phyloP scores from a whole-genome alignment of 2,113 vertebrate genomes.

The Tursiops truncatus region DNA sequence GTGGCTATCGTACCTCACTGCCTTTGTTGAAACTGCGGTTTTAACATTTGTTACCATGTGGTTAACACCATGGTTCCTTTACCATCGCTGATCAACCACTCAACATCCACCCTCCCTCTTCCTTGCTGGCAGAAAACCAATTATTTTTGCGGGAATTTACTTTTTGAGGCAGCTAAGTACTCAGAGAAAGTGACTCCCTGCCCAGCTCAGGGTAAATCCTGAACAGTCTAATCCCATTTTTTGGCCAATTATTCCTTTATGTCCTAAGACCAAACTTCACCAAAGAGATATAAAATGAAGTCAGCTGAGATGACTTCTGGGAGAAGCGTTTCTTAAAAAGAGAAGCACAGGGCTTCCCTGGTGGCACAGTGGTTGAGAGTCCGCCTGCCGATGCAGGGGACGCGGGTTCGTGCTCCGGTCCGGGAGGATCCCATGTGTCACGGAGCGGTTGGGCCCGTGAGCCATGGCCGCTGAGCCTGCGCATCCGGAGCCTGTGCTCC shows the following conservation, averaged over 20 bases:
- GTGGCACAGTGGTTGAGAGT: too few relatives aligned
- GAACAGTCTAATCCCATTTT: not conserved
- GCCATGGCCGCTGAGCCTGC: too few relatives aligned
- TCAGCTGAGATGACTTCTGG: not conserved
- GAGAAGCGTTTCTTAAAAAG: not conserved
- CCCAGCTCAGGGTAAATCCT: not conserved
- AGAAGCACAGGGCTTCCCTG: not conserved
- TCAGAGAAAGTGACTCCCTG: not conserved
- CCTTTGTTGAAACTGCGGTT: not conserved
- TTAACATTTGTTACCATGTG: not conserved
- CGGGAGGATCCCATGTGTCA: too few relatives aligned
- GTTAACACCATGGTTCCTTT: not conserved
- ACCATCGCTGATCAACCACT: not conserved
- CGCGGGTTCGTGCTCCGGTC: too few relatives aligned
- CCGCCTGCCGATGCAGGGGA: too few relatives aligned
- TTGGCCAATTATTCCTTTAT: not conserved
- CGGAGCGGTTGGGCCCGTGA: too few relatives aligned
- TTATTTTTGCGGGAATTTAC: not conserved
- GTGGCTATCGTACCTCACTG: not conserved
- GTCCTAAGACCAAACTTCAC: not conserved
- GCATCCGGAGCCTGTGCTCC: too few relatives aligned
- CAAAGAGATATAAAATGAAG: not conserved
- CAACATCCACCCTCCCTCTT: not conserved
- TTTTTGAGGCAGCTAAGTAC: slow-evolving; percentile 9
- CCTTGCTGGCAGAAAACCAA: not conserved